Percentiles rank a stretch among this genome's conserved stretches.
Evolutionary conservation across 2,797 vertebrate species (phyloP).

Genomic region (Schizopygopsis malacanthus): DNA sequence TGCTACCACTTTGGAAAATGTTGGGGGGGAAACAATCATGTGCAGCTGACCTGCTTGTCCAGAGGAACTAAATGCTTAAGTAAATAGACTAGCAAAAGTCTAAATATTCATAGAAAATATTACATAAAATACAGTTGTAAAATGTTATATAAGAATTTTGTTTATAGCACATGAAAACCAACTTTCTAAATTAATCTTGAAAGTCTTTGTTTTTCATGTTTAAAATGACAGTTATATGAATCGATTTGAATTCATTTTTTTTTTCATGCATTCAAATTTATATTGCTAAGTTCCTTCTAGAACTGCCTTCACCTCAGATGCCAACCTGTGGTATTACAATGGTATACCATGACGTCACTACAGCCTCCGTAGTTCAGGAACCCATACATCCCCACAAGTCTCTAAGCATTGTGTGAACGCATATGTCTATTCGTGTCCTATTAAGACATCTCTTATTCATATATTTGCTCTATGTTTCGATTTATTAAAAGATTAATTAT

Average conservation of each 20-base stretch:
- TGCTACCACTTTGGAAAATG: background rate
- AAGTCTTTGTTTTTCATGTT: background rate
- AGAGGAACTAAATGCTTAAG: background rate
- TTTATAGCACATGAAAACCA: background rate
- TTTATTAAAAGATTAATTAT: conserved; percentile 6
- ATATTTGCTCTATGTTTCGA: background rate
- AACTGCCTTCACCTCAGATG: conserved; percentile 40
- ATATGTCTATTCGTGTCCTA: background rate
- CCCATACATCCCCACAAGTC: background rate
- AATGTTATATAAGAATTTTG: background rate
- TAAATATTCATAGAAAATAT: background rate
- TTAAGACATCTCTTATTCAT: background rate
- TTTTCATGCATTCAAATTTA: background rate
- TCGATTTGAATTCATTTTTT: background rate
- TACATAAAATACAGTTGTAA: background rate
- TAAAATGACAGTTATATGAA: background rate
- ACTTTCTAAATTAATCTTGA: background rate
- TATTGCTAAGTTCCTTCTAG: conserved; percentile 70
- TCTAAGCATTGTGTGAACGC: background rate
- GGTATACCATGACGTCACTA: background rate
- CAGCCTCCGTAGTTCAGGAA: background rate
- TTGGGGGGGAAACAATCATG: background rate
- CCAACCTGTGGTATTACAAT: background rate
- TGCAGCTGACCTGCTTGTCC: background rate
- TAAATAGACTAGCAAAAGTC: background rate